Conservation (phyloP, 2,888 invertebrate species). For the Chrysodeixis includens region DNA sequence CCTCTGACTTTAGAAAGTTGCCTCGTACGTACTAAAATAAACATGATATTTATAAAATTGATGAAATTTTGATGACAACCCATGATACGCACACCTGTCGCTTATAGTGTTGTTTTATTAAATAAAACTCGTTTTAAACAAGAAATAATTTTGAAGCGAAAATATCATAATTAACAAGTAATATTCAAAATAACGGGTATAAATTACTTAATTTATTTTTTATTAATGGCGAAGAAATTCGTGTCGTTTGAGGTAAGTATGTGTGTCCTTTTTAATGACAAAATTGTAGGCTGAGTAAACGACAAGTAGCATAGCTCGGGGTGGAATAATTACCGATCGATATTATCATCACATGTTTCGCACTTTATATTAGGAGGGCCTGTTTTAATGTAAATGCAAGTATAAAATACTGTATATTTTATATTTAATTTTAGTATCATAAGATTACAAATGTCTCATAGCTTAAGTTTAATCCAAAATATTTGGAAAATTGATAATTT, state of each 20-base stretch:
- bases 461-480: too few relatives aligned
- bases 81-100: conserved; percentile 27
- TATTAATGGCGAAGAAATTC: not conserved
- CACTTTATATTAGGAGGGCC: not conserved
- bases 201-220: conserved; percentile 28
- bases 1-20: conserved; percentile 4
- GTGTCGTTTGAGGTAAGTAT: not conserved
- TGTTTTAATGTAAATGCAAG: not conserved
- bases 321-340: not conserved
- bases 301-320: not conserved
- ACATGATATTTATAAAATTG: conserved; percentile 14
- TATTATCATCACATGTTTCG: not conserved
- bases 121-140: conserved; percentile 43
- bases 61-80: conserved; percentile 32
- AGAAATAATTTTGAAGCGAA: conserved; percentile 26
- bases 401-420: too few relatives aligned
- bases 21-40: not conserved
- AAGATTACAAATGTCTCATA: too few relatives aligned
- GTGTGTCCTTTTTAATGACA: not conserved
- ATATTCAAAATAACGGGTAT: conserved; percentile 20
- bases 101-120: conserved; percentile 5
- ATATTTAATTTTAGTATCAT: too few relatives aligned
- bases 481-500: too few relatives aligned
- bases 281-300: not conserved
- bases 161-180: conserved; percentile 13